These are phyloP conservation scores for Chymomyza amoena DNA, from an alignment of 2,888 invertebrate species.

Conservation along the genomic window DNA sequence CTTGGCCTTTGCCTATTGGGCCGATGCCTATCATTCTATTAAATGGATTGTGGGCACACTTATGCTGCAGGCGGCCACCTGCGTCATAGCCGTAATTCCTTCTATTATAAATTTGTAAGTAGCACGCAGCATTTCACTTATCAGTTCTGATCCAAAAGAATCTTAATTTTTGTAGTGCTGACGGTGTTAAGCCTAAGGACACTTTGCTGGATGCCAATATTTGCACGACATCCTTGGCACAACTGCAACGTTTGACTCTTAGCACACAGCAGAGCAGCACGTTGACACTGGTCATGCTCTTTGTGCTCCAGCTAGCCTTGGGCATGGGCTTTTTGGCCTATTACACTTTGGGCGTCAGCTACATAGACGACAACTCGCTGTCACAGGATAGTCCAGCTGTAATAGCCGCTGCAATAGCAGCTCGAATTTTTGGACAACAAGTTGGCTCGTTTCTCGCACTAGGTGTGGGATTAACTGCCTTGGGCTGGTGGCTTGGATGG, in stretches of 20 bases:
- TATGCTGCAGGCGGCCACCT: constrained; percentile 80
- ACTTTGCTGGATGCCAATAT: constrained; percentile 53
- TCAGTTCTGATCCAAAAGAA: not conserved
- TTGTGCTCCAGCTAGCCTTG: constrained; percentile 79
- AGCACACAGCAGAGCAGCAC: constrained; percentile 68
- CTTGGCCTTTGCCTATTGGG: constrained; percentile 81
- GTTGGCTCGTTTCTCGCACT: constrained; percentile 76
- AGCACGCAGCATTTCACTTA: not conserved
- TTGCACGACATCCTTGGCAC: constrained; percentile 55
- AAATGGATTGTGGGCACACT: constrained; percentile 82
- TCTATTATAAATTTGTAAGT: constrained; percentile 80
- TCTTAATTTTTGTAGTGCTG: constrained; percentile 39
- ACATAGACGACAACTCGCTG: constrained; percentile 82
- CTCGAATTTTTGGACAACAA: constrained; percentile 76
- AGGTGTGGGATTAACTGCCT: constrained; percentile 58
- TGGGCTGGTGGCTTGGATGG: constrained; percentile 81
- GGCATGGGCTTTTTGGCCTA: constrained; percentile 80
- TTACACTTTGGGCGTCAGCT: constrained; percentile 81
- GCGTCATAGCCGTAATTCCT: constrained; percentile 80
- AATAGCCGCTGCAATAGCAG: constrained; percentile 76
- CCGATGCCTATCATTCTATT: constrained; percentile 81
- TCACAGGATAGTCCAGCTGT: constrained; percentile 80
- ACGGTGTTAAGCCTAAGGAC: constrained; percentile 40
- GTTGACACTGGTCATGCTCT: constrained; percentile 79
- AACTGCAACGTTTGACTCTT: constrained; percentile 52